These are phyloP conservation scores for Parauchenoglanis punctatus DNA, from an alignment of 2,797 vertebrate species.

Conservation along the genomic window DNA sequence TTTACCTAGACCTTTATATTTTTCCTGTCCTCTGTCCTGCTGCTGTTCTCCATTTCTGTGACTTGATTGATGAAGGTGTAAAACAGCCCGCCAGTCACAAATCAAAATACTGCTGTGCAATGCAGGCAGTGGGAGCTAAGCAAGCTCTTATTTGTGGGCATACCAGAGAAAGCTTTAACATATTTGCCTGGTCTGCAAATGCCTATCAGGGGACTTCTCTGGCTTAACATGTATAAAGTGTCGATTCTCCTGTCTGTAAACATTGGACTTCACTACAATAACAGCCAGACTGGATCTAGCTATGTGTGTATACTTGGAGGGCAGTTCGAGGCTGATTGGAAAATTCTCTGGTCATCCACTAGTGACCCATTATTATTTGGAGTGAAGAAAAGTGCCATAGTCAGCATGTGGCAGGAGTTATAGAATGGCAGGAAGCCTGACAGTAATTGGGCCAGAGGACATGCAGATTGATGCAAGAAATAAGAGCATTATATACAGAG, in stretches of 20 bases:
- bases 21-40: constrained; percentile 31
- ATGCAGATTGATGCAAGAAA: constrained; percentile 36
- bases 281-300: constrained; percentile 29
- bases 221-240: constrained; percentile 24
- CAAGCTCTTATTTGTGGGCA: constrained; percentile 33
- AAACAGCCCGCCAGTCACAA: constrained; percentile 57
- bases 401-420: constrained; percentile 30
- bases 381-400: constrained; percentile 42
- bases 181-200: constrained; percentile 7
- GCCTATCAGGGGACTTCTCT: background rate
- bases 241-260: constrained; percentile 32
- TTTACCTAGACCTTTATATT: constrained; percentile 21
- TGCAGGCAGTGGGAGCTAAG: constrained; percentile 31
- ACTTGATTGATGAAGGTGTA: constrained; percentile 66
- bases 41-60: constrained; percentile 50
- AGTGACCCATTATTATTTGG: constrained; percentile 55
- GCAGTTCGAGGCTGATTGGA: constrained; percentile 52
- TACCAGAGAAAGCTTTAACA: background rate
- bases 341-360: constrained; percentile 33
- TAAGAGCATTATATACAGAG: background rate
- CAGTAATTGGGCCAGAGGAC: constrained; percentile 52
- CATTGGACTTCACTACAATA: constrained; percentile 25
- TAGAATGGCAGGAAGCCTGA: constrained; percentile 22
- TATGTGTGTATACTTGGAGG: constrained; percentile 36
- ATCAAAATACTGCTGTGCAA: constrained; percentile 29